Base-by-base conservation (phyloP, 2,888 invertebrate genomes). In the Heliconius charithonia region DNA sequence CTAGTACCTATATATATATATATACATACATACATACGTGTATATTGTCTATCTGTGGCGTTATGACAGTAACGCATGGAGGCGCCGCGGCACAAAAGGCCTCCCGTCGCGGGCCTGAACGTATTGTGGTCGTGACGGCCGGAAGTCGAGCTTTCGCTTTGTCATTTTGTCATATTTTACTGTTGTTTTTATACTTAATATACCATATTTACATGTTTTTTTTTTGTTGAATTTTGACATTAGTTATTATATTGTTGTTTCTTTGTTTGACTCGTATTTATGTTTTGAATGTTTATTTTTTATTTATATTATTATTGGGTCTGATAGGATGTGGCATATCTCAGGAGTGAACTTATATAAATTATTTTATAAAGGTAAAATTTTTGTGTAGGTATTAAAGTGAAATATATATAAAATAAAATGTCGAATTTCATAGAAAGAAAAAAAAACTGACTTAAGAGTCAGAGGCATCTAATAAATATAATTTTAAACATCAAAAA, bases 51-150 rank as follows among this genome's bases (percentile, higher is more conserved):
- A 41, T 71, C 22, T 56, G 12, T 56, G 56, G 29, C 56, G 56
- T 87, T 85, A 86, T 85, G 87, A 89, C 89, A 87, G 87, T 88
- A 87, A 88, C 85, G 88, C 87, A 91, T 91, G 88, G 90, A 88
- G 90, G 89, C 90, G 88, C 85, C 80, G 80, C 72, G 70, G 87
- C 82, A 93, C 92, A 92, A 92, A 90, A 90, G 90, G 89, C 87
- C 89, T 90, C 88, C 90, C 87, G 86, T 83, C 84, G 82, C 89
- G 88, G 90, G 83, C 87, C 81, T 84, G 84, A 85, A 88, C 89
- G 89, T 89, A 90, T 90, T 92, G 91, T 84, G 81, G 76, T 27
- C 80, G 84, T 86, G 87, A 87, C 88, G 85, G 82, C 84, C 86
- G 89, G 89, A 90, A 90, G 89, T 88, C 89, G 87, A 85, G 78